These are phyloP conservation scores for Busseola fusca DNA, from an alignment of 2,888 invertebrate species.

Conservation along the genomic window DNA sequence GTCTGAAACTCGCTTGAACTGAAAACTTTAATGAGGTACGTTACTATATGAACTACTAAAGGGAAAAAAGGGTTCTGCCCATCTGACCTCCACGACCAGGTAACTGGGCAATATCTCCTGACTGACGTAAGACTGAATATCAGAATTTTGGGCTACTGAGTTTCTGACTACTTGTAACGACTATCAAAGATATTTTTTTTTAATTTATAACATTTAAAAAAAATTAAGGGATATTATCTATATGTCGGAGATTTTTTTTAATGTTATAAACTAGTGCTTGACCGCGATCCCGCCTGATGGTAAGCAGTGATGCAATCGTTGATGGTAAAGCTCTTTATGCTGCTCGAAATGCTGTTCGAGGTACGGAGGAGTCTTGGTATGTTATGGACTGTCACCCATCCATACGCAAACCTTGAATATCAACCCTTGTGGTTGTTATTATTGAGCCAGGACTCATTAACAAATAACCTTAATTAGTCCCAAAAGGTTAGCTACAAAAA, in stretches of 20 bases:
- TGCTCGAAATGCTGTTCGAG: neutral
- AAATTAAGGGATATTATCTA: too few relatives aligned
- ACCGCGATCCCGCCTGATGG: too few relatives aligned
- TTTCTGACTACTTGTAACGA: neutral
- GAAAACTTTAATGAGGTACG: slow-evolving; percentile 29
- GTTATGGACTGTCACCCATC: neutral
- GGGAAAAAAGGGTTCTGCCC: slow-evolving; percentile 1
- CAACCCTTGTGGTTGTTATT: neutral
- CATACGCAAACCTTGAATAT: neutral
- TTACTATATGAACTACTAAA: slow-evolving; percentile 18
- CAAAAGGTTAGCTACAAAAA: neutral
- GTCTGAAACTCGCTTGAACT: slow-evolving; percentile 4
- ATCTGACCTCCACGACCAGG: neutral
- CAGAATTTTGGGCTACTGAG: too few relatives aligned
- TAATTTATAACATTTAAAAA: too few relatives aligned
- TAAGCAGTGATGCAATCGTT: too few relatives aligned
- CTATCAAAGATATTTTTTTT: too few relatives aligned
- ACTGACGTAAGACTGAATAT: too few relatives aligned
- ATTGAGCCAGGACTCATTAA: neutral
- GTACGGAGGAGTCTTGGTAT: neutral
- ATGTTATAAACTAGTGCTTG: too few relatives aligned
- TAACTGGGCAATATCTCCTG: too few relatives aligned
- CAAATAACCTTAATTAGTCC: neutral
- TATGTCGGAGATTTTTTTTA: too few relatives aligned
- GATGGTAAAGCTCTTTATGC: too few relatives aligned